Conservation (phyloP, 1,140 invertebrate genomes). For the honey bee (Apis mellifera) region Amel_HAv3.1 CM009942.2:2405501-2406000, state of each 20-base stretch:
- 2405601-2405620: background rate
- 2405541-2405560: background rate
- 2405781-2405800: constrained; percentile 61
- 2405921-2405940: constrained; percentile 1
- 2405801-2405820: constrained; percentile 58
- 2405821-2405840: constrained; percentile 57
- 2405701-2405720: background rate
- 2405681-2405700: background rate
- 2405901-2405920: constrained; percentile 56
- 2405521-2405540: background rate
- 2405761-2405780: background rate
- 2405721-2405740: background rate
- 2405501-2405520: background rate
- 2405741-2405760: background rate
- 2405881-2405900: constrained; percentile 63
- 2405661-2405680: background rate
- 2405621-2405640: background rate
- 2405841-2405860: constrained; percentile 2
- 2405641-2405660: background rate
- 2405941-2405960: constrained; percentile 43
- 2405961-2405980: constrained; percentile 30
- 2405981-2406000: background rate
- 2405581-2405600: background rate
- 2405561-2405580: background rate
- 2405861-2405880: constrained; percentile 60